These are phyloP conservation scores for Melanotaenia parkinsoni DNA, from an alignment of 2,797 vertebrate genomes.

Conservation along the genomic window DNA sequence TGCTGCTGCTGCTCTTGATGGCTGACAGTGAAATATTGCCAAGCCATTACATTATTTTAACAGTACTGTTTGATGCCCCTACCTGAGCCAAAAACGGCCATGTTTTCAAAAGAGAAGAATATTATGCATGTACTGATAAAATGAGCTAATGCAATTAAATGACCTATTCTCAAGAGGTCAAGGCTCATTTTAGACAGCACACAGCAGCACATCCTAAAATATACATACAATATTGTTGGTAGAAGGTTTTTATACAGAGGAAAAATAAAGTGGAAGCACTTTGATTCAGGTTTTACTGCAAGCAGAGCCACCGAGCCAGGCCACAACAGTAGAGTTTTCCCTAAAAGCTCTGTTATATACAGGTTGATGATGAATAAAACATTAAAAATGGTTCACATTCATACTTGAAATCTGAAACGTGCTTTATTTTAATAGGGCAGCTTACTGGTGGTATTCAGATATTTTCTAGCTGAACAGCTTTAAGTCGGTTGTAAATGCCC, in stretches of 20 bases:
- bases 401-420: neutral
- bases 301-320: neutral
- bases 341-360: neutral
- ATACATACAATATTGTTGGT: neutral
- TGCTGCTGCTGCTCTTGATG: conserved; percentile 23
- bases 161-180: conserved; percentile 4
- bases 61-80: neutral
- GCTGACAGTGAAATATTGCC: conserved; percentile 5
- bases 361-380: neutral
- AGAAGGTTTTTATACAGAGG: conserved; percentile 1
- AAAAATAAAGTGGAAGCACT: neutral
- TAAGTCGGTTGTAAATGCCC: neutral
- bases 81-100: conserved; percentile 15
- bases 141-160: conserved; percentile 5
- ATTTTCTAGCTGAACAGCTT: neutral
- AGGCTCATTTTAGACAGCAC: neutral
- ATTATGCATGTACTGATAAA: conserved; percentile 8
- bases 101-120: conserved; percentile 8
- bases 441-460: neutral
- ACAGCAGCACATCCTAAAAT: neutral
- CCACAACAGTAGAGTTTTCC: neutral
- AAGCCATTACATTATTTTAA: neutral
- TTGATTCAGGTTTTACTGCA: neutral
- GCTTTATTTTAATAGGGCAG: neutral
- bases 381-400: conserved; percentile 5